Conservation (phyloP, 2,797 vertebrate species). For the Sebastes hubbsi region DNA sequence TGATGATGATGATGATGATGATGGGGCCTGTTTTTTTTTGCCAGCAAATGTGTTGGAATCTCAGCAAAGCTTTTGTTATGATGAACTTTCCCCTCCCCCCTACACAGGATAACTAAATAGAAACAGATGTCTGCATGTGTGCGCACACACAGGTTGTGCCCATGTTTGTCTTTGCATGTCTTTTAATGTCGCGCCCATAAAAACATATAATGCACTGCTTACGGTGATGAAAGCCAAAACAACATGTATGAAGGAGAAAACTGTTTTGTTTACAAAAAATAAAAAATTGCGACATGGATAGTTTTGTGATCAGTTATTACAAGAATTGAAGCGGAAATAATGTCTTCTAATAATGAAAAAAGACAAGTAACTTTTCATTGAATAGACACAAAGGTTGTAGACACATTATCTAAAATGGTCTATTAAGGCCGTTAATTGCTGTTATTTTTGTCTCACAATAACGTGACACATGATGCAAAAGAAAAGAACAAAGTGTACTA, state of each 20-base stretch:
- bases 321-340: background rate
- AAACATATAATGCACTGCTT: background rate
- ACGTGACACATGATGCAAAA: background rate
- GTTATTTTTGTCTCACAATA: background rate
- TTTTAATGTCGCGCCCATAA: background rate
- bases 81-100: background rate
- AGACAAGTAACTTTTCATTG: background rate
- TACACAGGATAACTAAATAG: background rate
- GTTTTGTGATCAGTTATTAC: background rate
- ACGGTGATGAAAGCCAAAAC: background rate
- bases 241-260: background rate
- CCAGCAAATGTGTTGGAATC: background rate
- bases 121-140: conserved; percentile 6
- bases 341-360: background rate
- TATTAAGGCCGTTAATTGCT: background rate
- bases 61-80: background rate
- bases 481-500: background rate
- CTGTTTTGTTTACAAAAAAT: background rate
- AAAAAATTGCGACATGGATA: background rate
- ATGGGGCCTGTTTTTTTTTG: background rate
- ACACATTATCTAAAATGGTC: background rate
- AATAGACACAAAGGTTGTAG: background rate
- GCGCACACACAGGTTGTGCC: background rate
- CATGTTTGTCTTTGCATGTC: background rate
- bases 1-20: background rate